These are phyloP conservation scores for Eulemur rufifrons DNA, from an alignment of 2,113 vertebrate species.

Conservation along the genomic window DNA sequence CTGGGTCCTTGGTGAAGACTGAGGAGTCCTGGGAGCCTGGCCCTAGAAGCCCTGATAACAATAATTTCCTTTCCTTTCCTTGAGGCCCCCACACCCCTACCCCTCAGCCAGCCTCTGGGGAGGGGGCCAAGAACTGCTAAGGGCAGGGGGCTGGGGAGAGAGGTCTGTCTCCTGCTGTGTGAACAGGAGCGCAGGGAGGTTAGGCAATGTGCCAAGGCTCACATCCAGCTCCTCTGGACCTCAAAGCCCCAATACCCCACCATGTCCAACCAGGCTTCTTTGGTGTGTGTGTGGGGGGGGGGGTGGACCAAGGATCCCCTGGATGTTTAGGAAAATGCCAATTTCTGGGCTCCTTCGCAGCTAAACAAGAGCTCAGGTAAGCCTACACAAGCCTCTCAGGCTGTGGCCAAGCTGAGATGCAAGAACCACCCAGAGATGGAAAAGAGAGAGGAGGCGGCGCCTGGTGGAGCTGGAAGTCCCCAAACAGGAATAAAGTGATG, in stretches of 20 bases:
- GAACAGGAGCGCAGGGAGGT: not conserved
- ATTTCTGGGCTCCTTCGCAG: not conserved
- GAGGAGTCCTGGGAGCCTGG: not conserved
- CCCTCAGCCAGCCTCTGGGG: too few species aligned
- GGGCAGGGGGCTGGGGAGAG: not conserved
- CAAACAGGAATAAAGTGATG: not conserved
- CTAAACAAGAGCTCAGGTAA: not conserved
- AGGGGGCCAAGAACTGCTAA: too few species aligned
- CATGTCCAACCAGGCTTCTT: not conserved
- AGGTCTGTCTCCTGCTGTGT: not conserved
- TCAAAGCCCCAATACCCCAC: not conserved
- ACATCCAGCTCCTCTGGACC: not conserved
- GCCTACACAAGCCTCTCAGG: not conserved
- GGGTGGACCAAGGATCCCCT: accelerated
- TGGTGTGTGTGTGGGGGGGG: too few species aligned
- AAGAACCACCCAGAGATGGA: not conserved
- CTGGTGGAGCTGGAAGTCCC: not conserved
- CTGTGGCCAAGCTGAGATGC: not conserved
- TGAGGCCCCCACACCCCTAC: not conserved
- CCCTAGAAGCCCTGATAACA: too few species aligned
- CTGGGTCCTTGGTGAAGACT: not conserved
- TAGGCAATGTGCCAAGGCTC: too few species aligned
- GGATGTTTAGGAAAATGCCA: not conserved
- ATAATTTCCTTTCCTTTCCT: not conserved
- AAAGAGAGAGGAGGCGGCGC: not conserved